phyloP scores from a whole-genome alignment of 2,888 invertebrate genomes.

The Torymus texanus region DNA sequence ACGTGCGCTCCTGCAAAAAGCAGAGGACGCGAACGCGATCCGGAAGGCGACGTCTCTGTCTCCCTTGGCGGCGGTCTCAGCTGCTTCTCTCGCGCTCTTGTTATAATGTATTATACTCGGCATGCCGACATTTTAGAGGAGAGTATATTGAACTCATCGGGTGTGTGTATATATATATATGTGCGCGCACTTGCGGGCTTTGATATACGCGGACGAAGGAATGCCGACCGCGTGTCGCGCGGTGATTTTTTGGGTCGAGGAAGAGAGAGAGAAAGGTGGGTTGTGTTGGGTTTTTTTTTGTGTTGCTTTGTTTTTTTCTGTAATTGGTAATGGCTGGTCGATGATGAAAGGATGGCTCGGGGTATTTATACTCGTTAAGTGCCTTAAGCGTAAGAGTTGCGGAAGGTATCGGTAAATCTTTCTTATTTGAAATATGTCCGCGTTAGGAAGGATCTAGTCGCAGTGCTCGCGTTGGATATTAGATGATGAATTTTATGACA shows the following conservation, averaged over 20 bases:
- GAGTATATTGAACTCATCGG: conserved; percentile 29
- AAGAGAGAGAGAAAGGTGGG: background rate
- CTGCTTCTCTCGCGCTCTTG: background rate
- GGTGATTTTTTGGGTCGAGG: too few relatives aligned
- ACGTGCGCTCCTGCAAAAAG: conserved; percentile 35
- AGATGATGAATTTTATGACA: too few relatives aligned
- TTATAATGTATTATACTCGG: conserved; percentile 19
- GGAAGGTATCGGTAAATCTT: too few relatives aligned
- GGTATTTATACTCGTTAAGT: too few relatives aligned
- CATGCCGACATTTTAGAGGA: conserved; percentile 36
- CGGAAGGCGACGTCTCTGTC: conserved; percentile 46
- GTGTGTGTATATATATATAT: background rate
- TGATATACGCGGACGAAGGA: too few relatives aligned
- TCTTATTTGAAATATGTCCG: too few relatives aligned
- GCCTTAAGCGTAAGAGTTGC: too few relatives aligned
- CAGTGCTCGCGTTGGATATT: too few relatives aligned
- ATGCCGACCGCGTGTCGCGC: too few relatives aligned
- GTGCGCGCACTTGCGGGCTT: too few relatives aligned
- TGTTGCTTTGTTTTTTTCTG: conserved; percentile 1
- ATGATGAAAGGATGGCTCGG: too few relatives aligned
- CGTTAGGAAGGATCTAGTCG: too few relatives aligned
- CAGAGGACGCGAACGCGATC: conserved; percentile 6
- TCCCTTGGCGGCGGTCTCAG: background rate
- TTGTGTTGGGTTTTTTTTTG: background rate
- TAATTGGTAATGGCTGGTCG: background rate